These are phyloP conservation scores for Yponomeuta sedellus DNA, from an alignment of 2,888 invertebrate species.

Conservation along the genomic window DNA sequence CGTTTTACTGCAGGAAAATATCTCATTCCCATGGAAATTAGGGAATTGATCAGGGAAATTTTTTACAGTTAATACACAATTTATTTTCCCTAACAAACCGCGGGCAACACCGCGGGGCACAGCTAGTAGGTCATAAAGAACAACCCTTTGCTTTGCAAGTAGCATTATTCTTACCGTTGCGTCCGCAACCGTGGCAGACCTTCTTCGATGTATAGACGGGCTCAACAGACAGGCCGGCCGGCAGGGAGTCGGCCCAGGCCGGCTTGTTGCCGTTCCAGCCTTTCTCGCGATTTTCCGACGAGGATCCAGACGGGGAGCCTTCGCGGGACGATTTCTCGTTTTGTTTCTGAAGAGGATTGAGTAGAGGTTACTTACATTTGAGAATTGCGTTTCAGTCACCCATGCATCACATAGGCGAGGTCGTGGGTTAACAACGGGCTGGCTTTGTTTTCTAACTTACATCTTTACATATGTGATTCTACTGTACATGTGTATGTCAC, in stretches of 20 bases:
- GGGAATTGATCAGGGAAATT: too few species aligned
- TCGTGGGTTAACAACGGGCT: too few species aligned
- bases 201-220: slow-evolving; percentile 57
- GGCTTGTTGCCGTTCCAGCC: slow-evolving; percentile 54
- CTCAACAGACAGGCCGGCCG: slow-evolving; percentile 62
- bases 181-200: slow-evolving; percentile 63
- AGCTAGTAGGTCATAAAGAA: too few species aligned
- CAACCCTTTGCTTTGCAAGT: background rate
- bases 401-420: background rate
- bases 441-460: too few species aligned
- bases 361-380: background rate
- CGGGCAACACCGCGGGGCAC: too few species aligned
- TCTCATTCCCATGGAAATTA: too few species aligned
- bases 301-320: slow-evolving; percentile 63
- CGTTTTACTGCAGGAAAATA: too few species aligned
- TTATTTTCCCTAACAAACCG: too few species aligned
- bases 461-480: too few species aligned
- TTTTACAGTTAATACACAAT: too few species aligned
- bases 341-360: slow-evolving; percentile 36
- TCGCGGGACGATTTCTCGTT: slow-evolving; percentile 54
- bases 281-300: slow-evolving; percentile 58
- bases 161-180: slow-evolving; percentile 47
- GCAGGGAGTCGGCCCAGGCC: slow-evolving; percentile 53
- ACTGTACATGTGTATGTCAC: too few species aligned
- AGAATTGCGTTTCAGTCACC: background rate